Evolutionary conservation across 2,113 vertebrate species (phyloP).

Genomic region (Chauna torquata): DNA sequence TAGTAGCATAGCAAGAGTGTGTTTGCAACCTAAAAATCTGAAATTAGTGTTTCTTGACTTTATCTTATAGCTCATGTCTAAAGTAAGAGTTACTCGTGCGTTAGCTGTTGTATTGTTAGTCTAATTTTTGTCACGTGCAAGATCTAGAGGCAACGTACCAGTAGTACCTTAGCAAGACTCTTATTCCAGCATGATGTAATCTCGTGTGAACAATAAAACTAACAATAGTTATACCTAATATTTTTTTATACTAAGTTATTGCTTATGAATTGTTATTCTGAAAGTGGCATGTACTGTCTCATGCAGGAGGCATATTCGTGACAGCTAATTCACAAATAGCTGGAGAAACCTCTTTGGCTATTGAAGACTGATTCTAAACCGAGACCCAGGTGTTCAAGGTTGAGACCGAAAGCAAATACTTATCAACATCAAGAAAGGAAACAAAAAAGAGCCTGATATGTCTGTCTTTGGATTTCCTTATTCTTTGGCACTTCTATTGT

Average conservation of each 20-base stretch:
- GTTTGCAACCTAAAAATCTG: neutral
- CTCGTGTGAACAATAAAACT: neutral
- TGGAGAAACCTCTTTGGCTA: neutral
- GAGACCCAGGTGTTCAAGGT: neutral
- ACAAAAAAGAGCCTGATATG: neutral
- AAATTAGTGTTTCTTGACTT: neutral
- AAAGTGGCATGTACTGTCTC: neutral
- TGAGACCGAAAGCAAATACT: neutral
- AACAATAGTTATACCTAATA: neutral
- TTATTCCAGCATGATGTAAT: neutral
- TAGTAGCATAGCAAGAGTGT: neutral
- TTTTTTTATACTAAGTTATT: neutral
- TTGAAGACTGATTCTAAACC: neutral
- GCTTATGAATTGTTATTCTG: neutral
- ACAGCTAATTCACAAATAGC: neutral
- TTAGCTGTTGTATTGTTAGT: neutral
- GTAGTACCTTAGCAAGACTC: neutral
- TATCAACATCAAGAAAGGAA: neutral
- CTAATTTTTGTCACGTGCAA: neutral
- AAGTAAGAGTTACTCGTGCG: neutral
- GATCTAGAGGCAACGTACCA: neutral
- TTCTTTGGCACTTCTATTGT: neutral
- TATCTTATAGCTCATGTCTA: rapidly evolving
- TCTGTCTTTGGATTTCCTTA: neutral
- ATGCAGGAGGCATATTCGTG: neutral